These are phyloP conservation scores for Zelleria hepariella DNA, from an alignment of 2,888 invertebrate species.

Conservation along the genomic window DNA sequence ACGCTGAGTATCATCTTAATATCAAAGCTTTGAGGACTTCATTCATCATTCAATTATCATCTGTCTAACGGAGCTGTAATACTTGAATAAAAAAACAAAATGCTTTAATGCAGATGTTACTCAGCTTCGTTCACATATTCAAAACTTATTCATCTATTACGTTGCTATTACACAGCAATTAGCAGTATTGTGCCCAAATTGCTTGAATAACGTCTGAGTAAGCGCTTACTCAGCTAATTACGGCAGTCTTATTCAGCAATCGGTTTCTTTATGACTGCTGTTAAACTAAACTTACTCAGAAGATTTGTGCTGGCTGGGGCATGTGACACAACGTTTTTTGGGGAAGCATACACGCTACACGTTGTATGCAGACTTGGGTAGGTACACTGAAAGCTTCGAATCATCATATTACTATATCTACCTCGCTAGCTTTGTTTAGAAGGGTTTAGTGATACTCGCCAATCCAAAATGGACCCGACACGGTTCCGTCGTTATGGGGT, in stretches of 20 bases:
- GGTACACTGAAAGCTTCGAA: no score
- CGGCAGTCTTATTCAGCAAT: constrained; percentile 2
- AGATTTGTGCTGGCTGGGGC: background rate
- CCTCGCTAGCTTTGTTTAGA: background rate
- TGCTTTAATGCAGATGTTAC: background rate
- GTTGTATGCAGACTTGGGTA: no score
- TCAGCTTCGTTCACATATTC: constrained; percentile 2
- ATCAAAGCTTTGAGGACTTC: background rate
- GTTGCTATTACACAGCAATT: constrained; percentile 1
- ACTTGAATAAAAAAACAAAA: constrained; percentile 1
- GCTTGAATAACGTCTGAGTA: constrained; percentile 3
- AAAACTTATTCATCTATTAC: background rate
- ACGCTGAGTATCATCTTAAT: background rate
- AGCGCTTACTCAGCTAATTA: constrained; percentile 1
- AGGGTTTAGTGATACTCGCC: no score
- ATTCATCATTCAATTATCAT: no score
- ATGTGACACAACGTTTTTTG: no score
- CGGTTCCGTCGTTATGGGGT: background rate
- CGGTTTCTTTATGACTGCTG: background rate
- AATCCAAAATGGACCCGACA: background rate
- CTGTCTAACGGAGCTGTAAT: background rate
- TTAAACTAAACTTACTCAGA: constrained; percentile 2
- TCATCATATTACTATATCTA: no score
- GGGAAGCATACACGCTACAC: no score
- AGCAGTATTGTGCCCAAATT: constrained; percentile 3